Percentiles rank a stretch among this genome's conserved stretches.
phyloP scores from a whole-genome alignment of 2,888 invertebrate genomes.

The Terebella lapidaria region DNA sequence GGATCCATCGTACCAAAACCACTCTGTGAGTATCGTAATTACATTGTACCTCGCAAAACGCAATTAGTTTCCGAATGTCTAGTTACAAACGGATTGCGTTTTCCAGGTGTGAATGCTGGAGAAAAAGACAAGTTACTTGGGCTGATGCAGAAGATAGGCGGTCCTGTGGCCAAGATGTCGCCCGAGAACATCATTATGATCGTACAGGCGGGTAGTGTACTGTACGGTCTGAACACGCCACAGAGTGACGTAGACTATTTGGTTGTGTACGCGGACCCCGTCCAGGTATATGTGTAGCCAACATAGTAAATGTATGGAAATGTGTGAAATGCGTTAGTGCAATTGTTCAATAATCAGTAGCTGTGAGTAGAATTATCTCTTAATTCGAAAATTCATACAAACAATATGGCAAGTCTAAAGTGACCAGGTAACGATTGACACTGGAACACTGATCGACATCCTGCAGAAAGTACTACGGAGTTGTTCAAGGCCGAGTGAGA shows the following conservation, averaged over 20 bases:
- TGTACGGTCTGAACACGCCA: slow-evolving; percentile 41
- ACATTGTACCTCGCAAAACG: no score
- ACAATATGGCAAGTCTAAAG: no score
- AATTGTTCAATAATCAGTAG: no score
- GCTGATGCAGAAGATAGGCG: slow-evolving; percentile 37
- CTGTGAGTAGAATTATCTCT: no score
- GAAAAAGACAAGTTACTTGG: slow-evolving; percentile 7
- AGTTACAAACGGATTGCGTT: no score
- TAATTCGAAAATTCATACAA: no score
- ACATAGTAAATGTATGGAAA: no score
- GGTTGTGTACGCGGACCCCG: slow-evolving; percentile 35
- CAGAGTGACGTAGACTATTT: slow-evolving; percentile 44
- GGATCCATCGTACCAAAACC: not conserved
- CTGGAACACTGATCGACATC: no score
- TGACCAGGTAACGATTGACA: no score
- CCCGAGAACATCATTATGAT: slow-evolving; percentile 40
- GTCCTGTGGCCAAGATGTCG: slow-evolving; percentile 30
- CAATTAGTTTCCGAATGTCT: no score
- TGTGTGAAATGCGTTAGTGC: no score
- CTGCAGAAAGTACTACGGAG: not conserved
- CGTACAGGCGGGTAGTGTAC: slow-evolving; percentile 41
- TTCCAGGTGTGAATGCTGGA: not conserved
- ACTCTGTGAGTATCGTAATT: not conserved
- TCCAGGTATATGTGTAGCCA: slow-evolving; percentile 32
- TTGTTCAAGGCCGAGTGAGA: slow-evolving; percentile 2